Percentiles rank a stretch among this genome's conserved stretches.
These are phyloP conservation scores for Triplophysa siluroides DNA, from an alignment of 2,113 vertebrate genomes.

Conservation along the genomic window DNA sequence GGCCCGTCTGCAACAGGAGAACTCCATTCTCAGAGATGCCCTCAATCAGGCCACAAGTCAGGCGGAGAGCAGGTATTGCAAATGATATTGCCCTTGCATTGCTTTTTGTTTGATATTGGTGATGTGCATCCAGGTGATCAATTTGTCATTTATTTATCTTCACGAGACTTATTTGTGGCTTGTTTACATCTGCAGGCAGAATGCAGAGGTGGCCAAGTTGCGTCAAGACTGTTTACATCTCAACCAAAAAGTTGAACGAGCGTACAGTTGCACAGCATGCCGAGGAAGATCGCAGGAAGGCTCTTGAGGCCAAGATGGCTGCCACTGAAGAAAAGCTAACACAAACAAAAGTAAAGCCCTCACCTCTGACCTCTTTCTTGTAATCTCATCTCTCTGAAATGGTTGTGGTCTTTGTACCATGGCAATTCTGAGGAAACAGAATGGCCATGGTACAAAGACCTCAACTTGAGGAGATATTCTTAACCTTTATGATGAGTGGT, in stretches of 20 bases:
- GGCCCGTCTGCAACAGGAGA: conserved; percentile 83
- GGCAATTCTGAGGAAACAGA: not conserved
- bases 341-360: conserved; percentile 72
- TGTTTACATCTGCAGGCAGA: conserved; percentile 72
- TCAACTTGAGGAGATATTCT: not conserved
- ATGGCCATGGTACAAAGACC: no score
- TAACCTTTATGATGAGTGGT: not conserved
- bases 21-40: conserved; percentile 83
- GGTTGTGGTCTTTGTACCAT: conserved; percentile 17
- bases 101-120: not conserved
- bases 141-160: not conserved
- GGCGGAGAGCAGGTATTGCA: conserved; percentile 81
- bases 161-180: not conserved
- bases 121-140: not conserved
- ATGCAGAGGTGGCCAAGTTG: conserved; percentile 83
- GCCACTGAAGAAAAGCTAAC: conserved; percentile 74
- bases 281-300: conserved; percentile 79
- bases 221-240: conserved; percentile 81
- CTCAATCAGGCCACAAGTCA: conserved; percentile 85
- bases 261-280: conserved; percentile 73
- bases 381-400: not conserved
- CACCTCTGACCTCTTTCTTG: not conserved
- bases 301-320: conserved; percentile 72
- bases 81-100: not conserved
- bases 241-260: conserved; percentile 79